Base-by-base conservation (phyloP, 2,888 invertebrate species). In the Ptychoptera contaminata region DNA sequence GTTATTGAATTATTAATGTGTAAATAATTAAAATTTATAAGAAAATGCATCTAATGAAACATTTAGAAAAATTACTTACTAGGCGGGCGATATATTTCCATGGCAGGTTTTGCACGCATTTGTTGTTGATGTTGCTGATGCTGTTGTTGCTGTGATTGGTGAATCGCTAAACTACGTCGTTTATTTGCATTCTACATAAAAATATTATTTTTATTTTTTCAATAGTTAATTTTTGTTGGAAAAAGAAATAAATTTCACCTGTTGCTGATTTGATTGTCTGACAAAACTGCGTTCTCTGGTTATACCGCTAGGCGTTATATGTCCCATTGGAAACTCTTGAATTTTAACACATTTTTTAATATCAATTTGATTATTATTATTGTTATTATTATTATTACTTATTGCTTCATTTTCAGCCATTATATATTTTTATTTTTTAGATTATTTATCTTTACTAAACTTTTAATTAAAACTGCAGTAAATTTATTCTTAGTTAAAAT, bases 31-130 rank as follows among this genome's bases (percentile, higher is more conserved):
- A 23, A 23, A 23, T 23, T 23, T 7, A 23, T 23, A 23, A 23
- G 23, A 23, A 23, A 23, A 23, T 23, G 7, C 7, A n/a, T 23
- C 7, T 23, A 23, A 7, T 23, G 7, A 7, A 5, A 7, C 23
- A 3, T 5, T 23, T 5, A 16, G 34, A 42, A 9, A 16, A 42
- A 35, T 34, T 49, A 71, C 73, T 72, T 63, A 85, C 85, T 88
- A 62, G 90, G 88, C 48, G 90, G 90, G 58, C 87, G 75, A 63
- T 90, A 90, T 55, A 90, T 83, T 68, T 88, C 86, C 68, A 90
- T 74, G 16, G 85, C 80, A 10, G 88, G 88, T 63, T 88, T 88
- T 42, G 79, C 76, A 60, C 79, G 76, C 43, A 67, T 59, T 36
- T 68, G 58, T 29, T 47, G 47, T 40, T 50, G 50, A n/a, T 48